phyloP scores from a whole-genome alignment of 2,113 vertebrate genomes.

The Forbesichthys papilliferus region DNA sequence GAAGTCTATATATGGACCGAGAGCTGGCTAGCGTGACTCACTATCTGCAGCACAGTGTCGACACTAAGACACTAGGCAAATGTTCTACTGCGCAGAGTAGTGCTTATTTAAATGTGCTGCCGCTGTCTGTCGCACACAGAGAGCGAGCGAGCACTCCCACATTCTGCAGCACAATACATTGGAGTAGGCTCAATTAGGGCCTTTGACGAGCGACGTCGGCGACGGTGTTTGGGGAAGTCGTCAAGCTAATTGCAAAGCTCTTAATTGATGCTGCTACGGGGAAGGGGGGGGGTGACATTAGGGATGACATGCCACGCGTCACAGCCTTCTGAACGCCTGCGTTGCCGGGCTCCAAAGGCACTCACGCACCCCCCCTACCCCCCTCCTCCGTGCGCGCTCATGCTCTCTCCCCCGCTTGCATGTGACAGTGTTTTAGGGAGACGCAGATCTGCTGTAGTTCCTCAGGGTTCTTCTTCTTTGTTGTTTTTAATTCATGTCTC shows the following conservation, averaged over 20 bases:
- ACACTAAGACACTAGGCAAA: no score
- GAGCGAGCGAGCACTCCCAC: conserved; percentile 13
- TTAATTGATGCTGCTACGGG: conserved; percentile 97
- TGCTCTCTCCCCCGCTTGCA: conserved; percentile 30
- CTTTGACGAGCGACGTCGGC: conserved; percentile 90
- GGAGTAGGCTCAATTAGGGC: conserved; percentile 87
- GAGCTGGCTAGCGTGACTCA: no score
- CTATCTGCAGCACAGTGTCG: no score
- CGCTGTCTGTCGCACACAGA: background rate
- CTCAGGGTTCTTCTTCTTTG: conserved; percentile 21
- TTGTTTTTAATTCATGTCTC: conserved; percentile 32
- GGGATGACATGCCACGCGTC: conserved; percentile 83
- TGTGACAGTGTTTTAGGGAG: conserved; percentile 8
- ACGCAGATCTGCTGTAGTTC: conserved; percentile 16
- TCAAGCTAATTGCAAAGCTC: conserved; percentile 93
- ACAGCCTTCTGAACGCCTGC: conserved; percentile 66
- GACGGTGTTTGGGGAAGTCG: conserved; percentile 92
- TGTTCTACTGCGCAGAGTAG: no score
- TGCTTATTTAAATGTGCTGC: no score
- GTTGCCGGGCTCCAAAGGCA: conserved; percentile 65
- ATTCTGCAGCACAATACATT: conserved; percentile 38
- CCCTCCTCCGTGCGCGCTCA: conserved; percentile 28
- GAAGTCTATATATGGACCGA: no score
- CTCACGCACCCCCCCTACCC: conserved; percentile 48
- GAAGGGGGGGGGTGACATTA: conserved; percentile 77